A percentile compares a stretch with the other conserved stretches of the same genome.
Conservation (phyloP, 2,113 vertebrate species). For the Cercopithecus mona region DNA sequence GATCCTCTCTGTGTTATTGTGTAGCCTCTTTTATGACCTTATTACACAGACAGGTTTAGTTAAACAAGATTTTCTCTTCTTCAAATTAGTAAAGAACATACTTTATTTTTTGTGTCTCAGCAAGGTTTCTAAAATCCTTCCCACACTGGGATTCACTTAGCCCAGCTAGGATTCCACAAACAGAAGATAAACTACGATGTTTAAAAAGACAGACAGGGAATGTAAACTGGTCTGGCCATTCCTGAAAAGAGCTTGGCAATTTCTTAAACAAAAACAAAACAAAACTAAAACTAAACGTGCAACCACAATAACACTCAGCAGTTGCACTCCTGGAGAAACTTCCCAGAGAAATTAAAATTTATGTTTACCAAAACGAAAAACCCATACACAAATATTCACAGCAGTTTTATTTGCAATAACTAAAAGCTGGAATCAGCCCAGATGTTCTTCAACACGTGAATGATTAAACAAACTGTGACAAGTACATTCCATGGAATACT, state of each 20-base stretch:
- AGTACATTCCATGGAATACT: not conserved
- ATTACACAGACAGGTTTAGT: constrained; percentile 44
- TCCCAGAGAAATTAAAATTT: constrained; percentile 33
- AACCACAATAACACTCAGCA: not conserved
- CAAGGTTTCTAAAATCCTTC: constrained; percentile 66
- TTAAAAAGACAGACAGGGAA: not conserved
- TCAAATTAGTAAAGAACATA: constrained; percentile 51
- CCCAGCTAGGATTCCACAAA: constrained; percentile 74
- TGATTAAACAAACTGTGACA: not conserved
- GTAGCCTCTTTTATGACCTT: constrained; percentile 56
- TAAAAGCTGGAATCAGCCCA: not conserved
- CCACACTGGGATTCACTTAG: constrained; percentile 69
- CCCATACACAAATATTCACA: not conserved
- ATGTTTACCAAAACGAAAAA: not conserved
- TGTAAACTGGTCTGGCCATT: not conserved
- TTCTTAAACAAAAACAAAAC: not conserved
- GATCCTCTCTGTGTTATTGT: constrained; percentile 33
- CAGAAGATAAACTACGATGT: constrained; percentile 65
- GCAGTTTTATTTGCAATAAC: not conserved
- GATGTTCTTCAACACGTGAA: not conserved
- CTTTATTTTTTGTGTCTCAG: constrained; percentile 53
- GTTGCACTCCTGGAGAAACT: not conserved
- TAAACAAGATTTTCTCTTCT: constrained; percentile 69
- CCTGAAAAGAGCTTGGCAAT: not conserved
- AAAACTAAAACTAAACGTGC: not conserved